Conservation (phyloP, 2,797 vertebrate genomes). For the Trachops cirrhosus region DNA sequence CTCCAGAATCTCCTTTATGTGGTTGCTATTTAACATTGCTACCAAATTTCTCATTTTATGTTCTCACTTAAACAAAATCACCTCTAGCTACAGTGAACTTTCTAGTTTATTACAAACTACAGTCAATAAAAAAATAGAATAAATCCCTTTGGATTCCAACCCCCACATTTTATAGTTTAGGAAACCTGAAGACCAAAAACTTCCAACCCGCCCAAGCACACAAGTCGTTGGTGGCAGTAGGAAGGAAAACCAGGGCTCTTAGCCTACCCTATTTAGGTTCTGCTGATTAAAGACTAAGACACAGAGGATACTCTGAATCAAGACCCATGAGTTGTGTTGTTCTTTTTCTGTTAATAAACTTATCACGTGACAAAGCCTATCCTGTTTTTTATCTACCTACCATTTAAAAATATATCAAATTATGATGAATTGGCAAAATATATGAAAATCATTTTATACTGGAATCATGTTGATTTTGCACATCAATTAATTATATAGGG, state of each 20-base stretch:
- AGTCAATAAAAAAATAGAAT: not conserved
- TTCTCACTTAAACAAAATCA: constrained; percentile 11
- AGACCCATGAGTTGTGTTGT: not conserved
- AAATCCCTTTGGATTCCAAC: not conserved
- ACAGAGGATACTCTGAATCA: not conserved
- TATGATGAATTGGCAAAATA: constrained; percentile 32
- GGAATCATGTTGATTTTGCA: not conserved
- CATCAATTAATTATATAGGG: not conserved
- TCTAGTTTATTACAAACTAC: not conserved
- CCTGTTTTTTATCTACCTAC: not conserved
- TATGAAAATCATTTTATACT: not conserved
- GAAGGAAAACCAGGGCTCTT: not conserved
- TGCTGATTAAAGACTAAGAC: not conserved
- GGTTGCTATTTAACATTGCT: not conserved
- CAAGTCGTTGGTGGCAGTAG: not conserved
- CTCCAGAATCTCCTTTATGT: not conserved
- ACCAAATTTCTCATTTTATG: not conserved
- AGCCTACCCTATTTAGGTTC: not conserved
- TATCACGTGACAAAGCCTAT: not conserved
- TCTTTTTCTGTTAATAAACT: not conserved
- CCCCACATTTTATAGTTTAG: not conserved
- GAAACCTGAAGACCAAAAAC: not conserved
- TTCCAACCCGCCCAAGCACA: not conserved
- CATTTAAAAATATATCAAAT: not conserved
- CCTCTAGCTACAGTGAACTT: not conserved